Evolutionary conservation across 2,113 vertebrate species (phyloP).

Genomic region (Brachyhypopomus gauderio): DNA sequence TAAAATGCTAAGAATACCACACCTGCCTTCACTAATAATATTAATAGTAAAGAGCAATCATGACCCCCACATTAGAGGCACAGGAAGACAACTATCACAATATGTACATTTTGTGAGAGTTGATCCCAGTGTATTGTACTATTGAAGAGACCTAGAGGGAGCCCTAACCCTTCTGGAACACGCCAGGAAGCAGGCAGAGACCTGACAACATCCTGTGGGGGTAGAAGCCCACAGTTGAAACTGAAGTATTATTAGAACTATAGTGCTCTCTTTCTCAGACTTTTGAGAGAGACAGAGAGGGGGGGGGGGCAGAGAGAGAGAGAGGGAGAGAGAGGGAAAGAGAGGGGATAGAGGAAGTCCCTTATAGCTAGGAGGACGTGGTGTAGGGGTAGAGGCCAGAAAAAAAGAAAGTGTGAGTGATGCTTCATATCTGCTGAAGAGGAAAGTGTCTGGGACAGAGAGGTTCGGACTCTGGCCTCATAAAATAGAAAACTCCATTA

Average conservation of each 20-base stretch:
- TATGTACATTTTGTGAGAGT: neutral
- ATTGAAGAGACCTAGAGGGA: neutral
- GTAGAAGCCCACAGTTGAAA: neutral
- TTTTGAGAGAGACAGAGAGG: conserved; percentile 6
- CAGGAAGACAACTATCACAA: too few relatives aligned
- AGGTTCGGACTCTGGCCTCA: conserved; percentile 24
- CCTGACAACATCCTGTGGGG: neutral
- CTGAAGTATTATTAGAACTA: conserved; percentile 12
- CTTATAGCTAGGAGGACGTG: neutral
- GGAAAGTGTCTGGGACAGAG: conserved; percentile 20
- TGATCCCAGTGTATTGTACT: neutral
- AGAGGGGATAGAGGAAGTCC: neutral
- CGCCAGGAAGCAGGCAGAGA: neutral
- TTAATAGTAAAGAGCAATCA: too few relatives aligned
- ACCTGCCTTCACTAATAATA: too few relatives aligned
- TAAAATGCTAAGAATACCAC: too few relatives aligned
- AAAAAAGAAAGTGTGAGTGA: neutral
- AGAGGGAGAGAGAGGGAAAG: neutral
- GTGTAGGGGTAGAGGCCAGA: neutral
- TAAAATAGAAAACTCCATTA: conserved; percentile 45
- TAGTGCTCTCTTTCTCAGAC: conserved; percentile 26
- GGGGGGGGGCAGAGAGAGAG: neutral
- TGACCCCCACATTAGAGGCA: too few relatives aligned
- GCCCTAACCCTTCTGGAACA: neutral
- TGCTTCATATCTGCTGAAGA: conserved; percentile 9